Base-by-base conservation (phyloP, 2,113 vertebrate species). In the Callipepla squamata region DNA sequence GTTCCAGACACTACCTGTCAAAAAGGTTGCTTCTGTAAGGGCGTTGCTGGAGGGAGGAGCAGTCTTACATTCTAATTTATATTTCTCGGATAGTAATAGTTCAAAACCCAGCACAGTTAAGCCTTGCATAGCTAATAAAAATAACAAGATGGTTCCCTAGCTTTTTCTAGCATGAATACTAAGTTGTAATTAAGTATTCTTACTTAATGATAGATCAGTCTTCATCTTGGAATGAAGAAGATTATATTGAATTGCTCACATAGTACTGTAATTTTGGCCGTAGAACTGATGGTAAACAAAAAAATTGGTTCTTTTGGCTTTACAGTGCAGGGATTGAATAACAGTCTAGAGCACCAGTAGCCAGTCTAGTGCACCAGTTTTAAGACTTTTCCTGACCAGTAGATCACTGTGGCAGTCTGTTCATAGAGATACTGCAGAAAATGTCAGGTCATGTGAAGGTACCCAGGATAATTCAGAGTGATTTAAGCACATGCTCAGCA, bases 141-240 rank as follows among this genome's bases (percentile, higher is more conserved):
- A 88, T 67, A 85, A 67, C 57, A 90, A 44, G 26, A 81, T 51
- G 25, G 14, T 80, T 92, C 45, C 30, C 92, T 62, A 81, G 67
- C 21, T 4, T 74, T 78, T 50, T 66, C 66, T 85, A 66, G 57
- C 34, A 48, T 80, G 72, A 90, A 80, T 86, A 22, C 50, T 76
- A 86, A 92, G 34, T 44, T 83, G 44, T 72, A 75, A 89, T 89
- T 91, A 88, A 86, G 42, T 80, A 89, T 85, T 94, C 67, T 88
- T 90, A 45, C 45, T 88, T 83, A 82, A 89, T 72, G 63, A 88
- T 51, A 67, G 67, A 76, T 89, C 38, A 89, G 44, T 44, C 44
- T 89, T 5, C n/a, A 48, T 80, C 44, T 79, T 0, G 0, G 44
- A 89, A 82, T 86, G 68, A 62, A 36, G 65, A 74, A 82, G 57